Evolutionary conservation across 2,797 vertebrate genomes (phyloP), one percentile per base, ranked within the genome.

Genomic region (Rhinoraja longicauda): DNA sequence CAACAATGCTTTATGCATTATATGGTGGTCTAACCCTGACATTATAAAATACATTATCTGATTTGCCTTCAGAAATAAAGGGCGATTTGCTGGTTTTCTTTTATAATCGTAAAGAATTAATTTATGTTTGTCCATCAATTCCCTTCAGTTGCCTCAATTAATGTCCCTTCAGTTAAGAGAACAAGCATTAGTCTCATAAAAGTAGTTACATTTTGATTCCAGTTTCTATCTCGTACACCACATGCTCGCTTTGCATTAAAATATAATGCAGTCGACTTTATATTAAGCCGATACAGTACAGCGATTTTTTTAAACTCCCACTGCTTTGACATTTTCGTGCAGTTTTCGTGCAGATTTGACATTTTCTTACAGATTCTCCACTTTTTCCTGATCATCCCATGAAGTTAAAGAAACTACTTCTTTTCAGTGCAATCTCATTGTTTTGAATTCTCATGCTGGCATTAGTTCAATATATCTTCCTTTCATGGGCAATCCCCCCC

Each of bases 41-140:
- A 67, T 64, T 88, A 88, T 88, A 36, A 88, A 88, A 62, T 3
- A 88, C 21, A 88, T 64, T 62, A 88, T 67, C 62, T 32, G n/a
- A 67, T 67, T 67, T 67, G n/a, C 62, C n/a, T 88, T 88, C 59
- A 88, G 59, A 88, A 88, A 67, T 19, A 88, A 32, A 15, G 32
- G 32, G 76, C 13, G 76, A 77, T 77, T 32, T 77, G 76, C 76
- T 77, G 17, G 10, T 77, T 36, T 77, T 77, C 24, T 73, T 73
- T 19, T 72, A 4, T 21, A 24, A 73, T 6, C 70, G 73, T 21
- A 73, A 70, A 26, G n/a, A 1, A 67, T 64, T 88, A 64, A 24
- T 21, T 67, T 67, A 82, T 24, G 78, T 81, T 19, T 86, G 59
- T 86, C 57, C 82, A n/a, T 6, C 57, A 86, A 29, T 84, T 12